Base-by-base conservation (phyloP, 2,888 invertebrate genomes). In the Phymatocera aterrima region DNA sequence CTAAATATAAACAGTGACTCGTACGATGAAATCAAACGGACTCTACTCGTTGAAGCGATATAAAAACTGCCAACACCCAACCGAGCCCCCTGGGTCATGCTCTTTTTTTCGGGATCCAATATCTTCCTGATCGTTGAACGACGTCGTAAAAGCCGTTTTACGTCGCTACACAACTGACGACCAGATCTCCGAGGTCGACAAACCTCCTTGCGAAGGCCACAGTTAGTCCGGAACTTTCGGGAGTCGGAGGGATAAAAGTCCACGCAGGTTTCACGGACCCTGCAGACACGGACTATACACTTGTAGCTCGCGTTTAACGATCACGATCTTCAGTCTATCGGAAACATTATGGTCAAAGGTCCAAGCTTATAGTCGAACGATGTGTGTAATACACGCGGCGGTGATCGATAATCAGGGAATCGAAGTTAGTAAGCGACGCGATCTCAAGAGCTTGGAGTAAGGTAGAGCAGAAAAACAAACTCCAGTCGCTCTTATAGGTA, bases 131-230 rank as follows among this genome's bases (percentile, higher is more conserved):
- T 68, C 43, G 43, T 34, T 68, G n/a, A 68, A 68, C 68, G 68
- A 68, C 46, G 24, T 15, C 68, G 43, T 68, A 68, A 68, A 68
- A 68, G 68, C 46, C 43, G 61, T 43, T 68, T 68, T 68, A 68
- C 46, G 43, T 46, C 68, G 68, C 28, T 68, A 43, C 68, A 28
- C 28, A 68, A 68, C 43, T 68, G 46, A 68, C 43, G 43, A 68
- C 46, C 12, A 24, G 43, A 24, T 68, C 40, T 46, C 5, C 28
- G 24, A 28, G 68, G 40, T 24, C 46, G 46, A 46, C 68, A 68
- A 68, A 46, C 68, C 46, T 43, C 68, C 34, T 21, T 68, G 6
- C 43, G 40, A 43, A 68, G 43, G 43, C 43, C 28, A 46, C 24
- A 24, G 68, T 46, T 46, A 46, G 46, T 28, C 24, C 68, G 46